Base-by-base conservation (phyloP, 37 sponge, comb jelly and placozoan genomes). In the Ianthella basta region DNA sequence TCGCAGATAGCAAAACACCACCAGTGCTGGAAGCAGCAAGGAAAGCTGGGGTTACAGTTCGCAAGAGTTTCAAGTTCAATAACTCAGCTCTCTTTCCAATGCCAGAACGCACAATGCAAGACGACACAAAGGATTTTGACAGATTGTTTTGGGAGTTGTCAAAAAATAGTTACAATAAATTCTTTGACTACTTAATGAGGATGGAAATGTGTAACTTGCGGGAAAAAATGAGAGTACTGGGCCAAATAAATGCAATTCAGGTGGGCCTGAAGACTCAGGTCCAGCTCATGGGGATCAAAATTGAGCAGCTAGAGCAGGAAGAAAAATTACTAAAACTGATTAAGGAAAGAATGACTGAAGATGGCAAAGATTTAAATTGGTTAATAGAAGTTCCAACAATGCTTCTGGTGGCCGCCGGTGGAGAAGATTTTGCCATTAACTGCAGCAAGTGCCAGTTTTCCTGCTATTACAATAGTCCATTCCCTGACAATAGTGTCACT, bases 1-100 rank as follows among this genome's bases (percentile, higher is more conserved):
- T 94, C 88, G 91, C 89, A 39, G 94, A 94, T 86, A 84, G 89
- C 0, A 41, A 60, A 25, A 54, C 79, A 23, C 91, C 94, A 30
- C 91, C 91, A 55, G 84, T 94, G 0, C 30, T 94, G 19, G 85
- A 59, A 60, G 91, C 91, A 27, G 59, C 88, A 37, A 72, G 59
- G 65, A 86, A 74, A 32, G 88, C 88, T 50, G 75, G 84, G 3
- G 61, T 94, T 36, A 84, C 88, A 13, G 81, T 64, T 55, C 27
- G 29, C 12, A 56, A 80, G 38, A 64, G 37, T 33, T 93, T 90
- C 81, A 83, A 72, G 29, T 93, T 93, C 87, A 93, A 93, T 64
- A 93, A 93, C 66, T 87, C 94, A 4, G 88, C 94, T 5, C 53
- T 90, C 23, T 91, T 83, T 56, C 50, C 50, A 66, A 30, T 32